phyloP scores from a whole-genome alignment of 2,113 vertebrate genomes.

The Camelus dromedarius region DNA sequence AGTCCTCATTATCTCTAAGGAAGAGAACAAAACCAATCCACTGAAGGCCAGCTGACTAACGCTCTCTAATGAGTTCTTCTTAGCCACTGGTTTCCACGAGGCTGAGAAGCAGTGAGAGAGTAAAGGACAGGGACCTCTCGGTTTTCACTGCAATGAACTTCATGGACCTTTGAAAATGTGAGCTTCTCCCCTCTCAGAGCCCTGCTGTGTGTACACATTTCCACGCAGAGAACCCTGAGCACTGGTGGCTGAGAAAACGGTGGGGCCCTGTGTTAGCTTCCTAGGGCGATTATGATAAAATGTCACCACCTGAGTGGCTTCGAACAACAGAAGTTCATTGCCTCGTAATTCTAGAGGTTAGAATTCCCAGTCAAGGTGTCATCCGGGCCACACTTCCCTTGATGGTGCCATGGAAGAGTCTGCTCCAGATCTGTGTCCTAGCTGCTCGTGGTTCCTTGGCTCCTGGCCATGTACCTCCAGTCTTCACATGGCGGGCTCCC shows the following conservation, averaged over 20 bases:
- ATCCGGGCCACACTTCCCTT: rapidly evolving
- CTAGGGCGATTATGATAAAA: neutral
- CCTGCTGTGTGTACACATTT: neutral
- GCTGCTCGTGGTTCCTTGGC: neutral
- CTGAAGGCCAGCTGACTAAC: neutral
- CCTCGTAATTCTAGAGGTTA: neutral
- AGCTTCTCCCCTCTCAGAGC: neutral
- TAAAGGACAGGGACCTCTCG: neutral
- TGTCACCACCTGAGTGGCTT: neutral
- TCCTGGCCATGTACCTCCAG: neutral
- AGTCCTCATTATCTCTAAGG: neutral
- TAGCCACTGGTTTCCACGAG: neutral
- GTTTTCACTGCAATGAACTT: neutral
- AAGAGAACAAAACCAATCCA: neutral
- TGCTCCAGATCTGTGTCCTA: neutral
- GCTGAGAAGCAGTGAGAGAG: neutral
- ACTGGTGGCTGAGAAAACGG: neutral
- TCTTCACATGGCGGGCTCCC: rapidly evolving
- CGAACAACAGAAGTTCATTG: neutral
- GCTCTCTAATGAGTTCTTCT: neutral
- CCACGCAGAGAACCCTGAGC: rapidly evolving
- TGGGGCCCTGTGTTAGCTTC: neutral
- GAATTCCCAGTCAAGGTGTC: neutral
- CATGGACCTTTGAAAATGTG: neutral
- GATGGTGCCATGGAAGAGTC: neutral